Conservation (phyloP, 2,888 invertebrate genomes). For the Agrochola macilenta region DNA sequence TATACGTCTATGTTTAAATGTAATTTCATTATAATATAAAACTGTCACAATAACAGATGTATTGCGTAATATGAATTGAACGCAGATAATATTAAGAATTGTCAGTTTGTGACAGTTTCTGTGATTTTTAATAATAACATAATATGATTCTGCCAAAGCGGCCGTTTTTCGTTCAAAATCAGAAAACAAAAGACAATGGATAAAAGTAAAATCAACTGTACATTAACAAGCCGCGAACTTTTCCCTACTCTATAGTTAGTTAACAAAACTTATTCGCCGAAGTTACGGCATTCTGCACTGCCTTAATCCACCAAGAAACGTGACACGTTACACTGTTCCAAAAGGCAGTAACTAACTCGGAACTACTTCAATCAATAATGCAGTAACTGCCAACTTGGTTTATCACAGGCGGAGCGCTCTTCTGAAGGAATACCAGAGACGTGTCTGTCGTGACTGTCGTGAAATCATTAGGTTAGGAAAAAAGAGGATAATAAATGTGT, state of each 20-base stretch:
- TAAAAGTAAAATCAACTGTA: background rate
- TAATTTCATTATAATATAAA: too few relatives aligned
- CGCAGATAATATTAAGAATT: too few relatives aligned
- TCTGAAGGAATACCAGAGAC: constrained; percentile 37
- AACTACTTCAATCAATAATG: constrained; percentile 54
- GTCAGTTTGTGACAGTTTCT: too few relatives aligned
- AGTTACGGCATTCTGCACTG: constrained; percentile 32
- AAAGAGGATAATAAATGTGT: background rate
- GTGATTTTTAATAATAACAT: too few relatives aligned
- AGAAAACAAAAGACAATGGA: background rate
- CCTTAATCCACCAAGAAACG: constrained; percentile 45
- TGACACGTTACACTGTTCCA: constrained; percentile 34
- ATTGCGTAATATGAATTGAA: too few relatives aligned
- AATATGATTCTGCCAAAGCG: too few relatives aligned
- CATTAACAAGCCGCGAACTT: constrained; percentile 3
- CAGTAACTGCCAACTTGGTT: constrained; percentile 36
- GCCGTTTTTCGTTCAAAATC: background rate
- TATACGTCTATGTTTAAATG: too few relatives aligned
- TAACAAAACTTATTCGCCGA: constrained; percentile 31
- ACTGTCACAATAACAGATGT: too few relatives aligned
- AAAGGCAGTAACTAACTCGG: constrained; percentile 18
- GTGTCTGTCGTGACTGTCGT: background rate
- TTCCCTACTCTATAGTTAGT: background rate
- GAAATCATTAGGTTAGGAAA: background rate
- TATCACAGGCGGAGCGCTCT: background rate